These are phyloP conservation scores for Lamprotornis superbus DNA, from an alignment of 2,113 vertebrate genomes.

Conservation along the genomic window DNA sequence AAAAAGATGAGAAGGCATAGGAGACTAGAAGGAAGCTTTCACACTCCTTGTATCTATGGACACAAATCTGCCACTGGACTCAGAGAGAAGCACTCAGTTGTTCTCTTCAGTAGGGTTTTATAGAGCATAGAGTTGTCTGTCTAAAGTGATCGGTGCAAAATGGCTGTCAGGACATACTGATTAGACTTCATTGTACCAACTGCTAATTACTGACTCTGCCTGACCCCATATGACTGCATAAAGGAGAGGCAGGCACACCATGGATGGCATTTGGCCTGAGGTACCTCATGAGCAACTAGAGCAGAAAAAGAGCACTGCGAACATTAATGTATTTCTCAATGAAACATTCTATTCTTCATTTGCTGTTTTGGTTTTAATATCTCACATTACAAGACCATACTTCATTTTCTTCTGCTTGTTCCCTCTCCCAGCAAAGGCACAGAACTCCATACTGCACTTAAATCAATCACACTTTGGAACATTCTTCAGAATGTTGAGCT, in stretches of 20 bases:
- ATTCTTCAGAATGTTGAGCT: neutral
- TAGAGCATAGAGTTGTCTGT: neutral
- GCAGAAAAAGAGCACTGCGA: neutral
- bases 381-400: neutral
- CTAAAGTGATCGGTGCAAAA: neutral
- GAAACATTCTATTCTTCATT: neutral
- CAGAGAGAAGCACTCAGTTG: neutral
- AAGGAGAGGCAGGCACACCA: neutral
- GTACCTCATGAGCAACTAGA: neutral
- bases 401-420: neutral
- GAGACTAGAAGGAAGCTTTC: neutral
- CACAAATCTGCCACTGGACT: neutral
- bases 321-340: neutral
- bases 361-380: constrained; percentile 1
- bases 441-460: neutral
- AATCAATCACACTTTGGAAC: neutral
- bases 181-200: neutral
- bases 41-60: neutral
- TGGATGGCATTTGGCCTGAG: neutral
- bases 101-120: neutral
- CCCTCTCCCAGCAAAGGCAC: neutral
- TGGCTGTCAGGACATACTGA: neutral
- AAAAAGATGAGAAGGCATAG: neutral
- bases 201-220: neutral
- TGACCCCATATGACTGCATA: neutral